These are phyloP conservation scores for Tapera naevia DNA, from an alignment of 2,797 vertebrate species.

Conservation along the genomic window DNA sequence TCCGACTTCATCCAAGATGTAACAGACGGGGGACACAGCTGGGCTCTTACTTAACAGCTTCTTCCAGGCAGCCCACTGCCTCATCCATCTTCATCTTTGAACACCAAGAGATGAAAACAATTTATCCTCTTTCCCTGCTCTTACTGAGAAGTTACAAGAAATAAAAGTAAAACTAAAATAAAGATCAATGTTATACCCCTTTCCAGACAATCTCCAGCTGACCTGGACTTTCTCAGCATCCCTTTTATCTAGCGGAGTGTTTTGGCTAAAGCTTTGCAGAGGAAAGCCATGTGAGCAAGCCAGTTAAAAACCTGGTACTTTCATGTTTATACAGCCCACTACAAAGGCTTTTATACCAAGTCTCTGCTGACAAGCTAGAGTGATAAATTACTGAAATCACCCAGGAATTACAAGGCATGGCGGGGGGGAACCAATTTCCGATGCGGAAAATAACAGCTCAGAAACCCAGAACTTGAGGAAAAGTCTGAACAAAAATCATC, in stretches of 20 bases:
- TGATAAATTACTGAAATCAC: constrained; percentile 60
- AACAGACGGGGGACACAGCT: not conserved
- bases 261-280: constrained; percentile 53
- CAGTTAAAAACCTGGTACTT: constrained; percentile 56
- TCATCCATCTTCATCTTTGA: constrained; percentile 37
- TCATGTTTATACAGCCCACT: constrained; percentile 30
- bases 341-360: constrained; percentile 42
- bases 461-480: not conserved
- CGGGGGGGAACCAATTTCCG: not conserved
- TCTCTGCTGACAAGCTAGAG: constrained; percentile 35
- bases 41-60: constrained; percentile 7
- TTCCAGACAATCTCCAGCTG: not conserved
- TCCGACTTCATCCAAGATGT: not conserved
- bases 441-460: not conserved
- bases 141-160: constrained; percentile 46
- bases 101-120: constrained; percentile 37
- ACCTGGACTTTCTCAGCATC: constrained; percentile 54
- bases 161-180: constrained; percentile 32
- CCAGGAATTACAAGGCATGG: constrained; percentile 21
- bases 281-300: constrained; percentile 39
- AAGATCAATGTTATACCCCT: constrained; percentile 6
- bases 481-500: not conserved
- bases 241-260: constrained; percentile 49
- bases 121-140: constrained; percentile 35
- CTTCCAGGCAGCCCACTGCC: constrained; percentile 24